A percentile compares a stretch with the other conserved stretches of the same genome.
Conservation (phyloP, 2,888 invertebrate species). For the Acanthococcus lagerstroemiae region DNA sequence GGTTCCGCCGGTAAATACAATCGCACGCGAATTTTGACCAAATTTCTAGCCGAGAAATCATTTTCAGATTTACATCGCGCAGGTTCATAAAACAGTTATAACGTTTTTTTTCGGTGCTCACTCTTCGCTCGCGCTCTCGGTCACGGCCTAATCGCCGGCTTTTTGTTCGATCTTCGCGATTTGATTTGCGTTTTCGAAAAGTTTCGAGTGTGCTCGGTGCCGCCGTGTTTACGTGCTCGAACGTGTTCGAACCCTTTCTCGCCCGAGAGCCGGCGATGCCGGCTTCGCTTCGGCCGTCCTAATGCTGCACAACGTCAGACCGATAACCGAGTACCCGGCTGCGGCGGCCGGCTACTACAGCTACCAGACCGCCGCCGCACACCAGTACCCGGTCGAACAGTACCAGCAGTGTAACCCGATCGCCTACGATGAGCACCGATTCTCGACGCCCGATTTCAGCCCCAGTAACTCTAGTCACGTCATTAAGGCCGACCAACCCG, state of each 20-base stretch:
- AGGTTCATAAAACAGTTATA: slow-evolving; percentile 23
- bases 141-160: background rate
- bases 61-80: slow-evolving; percentile 11
- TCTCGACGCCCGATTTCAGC: too few relatives aligned
- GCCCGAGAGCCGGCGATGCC: background rate
- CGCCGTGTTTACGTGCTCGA: background rate
- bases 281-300: too few relatives aligned
- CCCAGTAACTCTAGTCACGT: too few relatives aligned
- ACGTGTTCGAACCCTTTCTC: background rate
- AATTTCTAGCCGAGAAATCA: slow-evolving; percentile 18
- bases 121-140: background rate
- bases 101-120: slow-evolving; percentile 1
- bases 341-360: background rate
- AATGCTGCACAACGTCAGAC: slow-evolving; percentile 2
- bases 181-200: background rate
- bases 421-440: too few relatives aligned
- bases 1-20: slow-evolving; percentile 10
- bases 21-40: slow-evolving; percentile 21
- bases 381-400: background rate
- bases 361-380: background rate
- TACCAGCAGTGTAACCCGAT: too few relatives aligned
- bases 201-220: background rate
- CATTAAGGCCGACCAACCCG: too few relatives aligned
- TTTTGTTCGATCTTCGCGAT: slow-evolving; percentile 4
- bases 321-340: background rate